These are phyloP conservation scores for Diadophis punctatus DNA, from an alignment of 2,113 vertebrate species.

Conservation along the genomic window DNA sequence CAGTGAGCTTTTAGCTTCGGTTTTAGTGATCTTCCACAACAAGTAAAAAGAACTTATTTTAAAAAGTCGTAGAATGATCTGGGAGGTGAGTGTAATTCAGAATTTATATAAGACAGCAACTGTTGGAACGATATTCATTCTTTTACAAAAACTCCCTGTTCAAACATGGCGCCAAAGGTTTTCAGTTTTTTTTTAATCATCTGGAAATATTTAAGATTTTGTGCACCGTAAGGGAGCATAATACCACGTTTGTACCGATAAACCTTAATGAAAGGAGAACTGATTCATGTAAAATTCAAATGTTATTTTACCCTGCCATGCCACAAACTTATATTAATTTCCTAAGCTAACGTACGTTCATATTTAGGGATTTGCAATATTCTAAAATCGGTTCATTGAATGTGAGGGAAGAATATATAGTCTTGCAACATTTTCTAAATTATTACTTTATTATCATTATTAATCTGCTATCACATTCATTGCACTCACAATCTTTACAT, in stretches of 20 bases:
- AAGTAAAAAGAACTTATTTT: not conserved
- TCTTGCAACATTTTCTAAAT: not conserved
- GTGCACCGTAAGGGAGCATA: not conserved
- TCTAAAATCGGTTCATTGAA: not conserved
- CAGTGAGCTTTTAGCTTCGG: not conserved
- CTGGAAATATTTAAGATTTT: not conserved
- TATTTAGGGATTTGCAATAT: not conserved
- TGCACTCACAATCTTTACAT: not conserved
- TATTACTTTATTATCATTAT: not conserved
- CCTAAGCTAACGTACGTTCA: not conserved
- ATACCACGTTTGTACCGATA: not conserved
- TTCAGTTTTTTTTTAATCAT: not conserved
- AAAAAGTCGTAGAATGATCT: not conserved
- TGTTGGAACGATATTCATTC: not conserved
- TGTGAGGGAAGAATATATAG: too few species aligned
- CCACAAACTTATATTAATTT: not conserved
- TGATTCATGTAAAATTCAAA: not conserved
- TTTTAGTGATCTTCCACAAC: not conserved
- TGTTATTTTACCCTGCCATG: not conserved
- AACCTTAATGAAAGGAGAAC: not conserved
- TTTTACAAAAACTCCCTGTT: not conserved
- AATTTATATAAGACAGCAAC: not conserved
- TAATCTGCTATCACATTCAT: not conserved
- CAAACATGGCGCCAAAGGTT: not conserved
- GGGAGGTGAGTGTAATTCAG: not conserved